Base-by-base conservation (phyloP, 2,113 vertebrate genomes). In the Eulemur rufifrons region DNA sequence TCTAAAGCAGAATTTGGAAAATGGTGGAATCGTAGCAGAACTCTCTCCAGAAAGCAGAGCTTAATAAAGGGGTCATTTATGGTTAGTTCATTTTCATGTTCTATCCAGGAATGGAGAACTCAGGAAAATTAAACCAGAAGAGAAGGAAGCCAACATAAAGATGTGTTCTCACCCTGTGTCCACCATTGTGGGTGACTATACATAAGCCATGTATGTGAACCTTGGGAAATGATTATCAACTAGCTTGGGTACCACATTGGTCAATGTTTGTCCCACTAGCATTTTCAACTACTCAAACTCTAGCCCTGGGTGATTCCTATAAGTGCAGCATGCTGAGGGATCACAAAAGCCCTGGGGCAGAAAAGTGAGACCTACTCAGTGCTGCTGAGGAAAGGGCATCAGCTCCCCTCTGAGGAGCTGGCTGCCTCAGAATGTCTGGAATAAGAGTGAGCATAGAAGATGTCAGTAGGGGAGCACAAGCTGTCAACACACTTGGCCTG, bases 401-500 rank as follows among this genome's bases (percentile, higher is more conserved):
- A 63, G 13, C 47, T 80, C 12, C 59, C 23, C 13, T 64, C 4
- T 34, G n/a, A 21, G 17, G 45, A 76, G 17, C 1, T 64, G 29
- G 59, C 71, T 68, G 18, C 27, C 27, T 37, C 3, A 56, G 47
- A 1, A 23, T 27, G 5, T 83, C 52, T 73, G 7, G 17, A 76
- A 27, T 56, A 23, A 63, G 25, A 8, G 4, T 14, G 15, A 83
- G 13, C 2, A 0, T 7, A 34, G 54, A 66, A 25, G 37, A 80
- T 8, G 3, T 56, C 21, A 14, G 1, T 42, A 0, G 45, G 17
- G 14, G 8, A 54, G 27, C 10, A 29, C 52, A 20, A 25, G 27
- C 6, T 37, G 23, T 4, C 11, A 39, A 11, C 8, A 11, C 0
- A 12, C 1, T n/a, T 56, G 20, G 8, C 23, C 0, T 25, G 0